phyloP scores from a whole-genome alignment of 2,888 invertebrate species.

The Danaus chrysippus region DNA sequence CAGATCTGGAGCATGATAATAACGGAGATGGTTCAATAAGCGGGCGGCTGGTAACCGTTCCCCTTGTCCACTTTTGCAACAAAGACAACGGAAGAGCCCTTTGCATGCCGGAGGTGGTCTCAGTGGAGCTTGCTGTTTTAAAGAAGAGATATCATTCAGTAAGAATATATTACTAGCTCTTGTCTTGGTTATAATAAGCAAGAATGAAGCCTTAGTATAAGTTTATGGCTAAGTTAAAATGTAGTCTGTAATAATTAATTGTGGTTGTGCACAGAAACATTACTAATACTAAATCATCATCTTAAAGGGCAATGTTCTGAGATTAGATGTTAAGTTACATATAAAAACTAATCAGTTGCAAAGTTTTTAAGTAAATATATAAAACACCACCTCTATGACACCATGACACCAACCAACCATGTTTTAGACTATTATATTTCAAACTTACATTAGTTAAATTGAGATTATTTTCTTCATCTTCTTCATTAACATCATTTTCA shows the following conservation, averaged over 20 bases:
- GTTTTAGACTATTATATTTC: background rate
- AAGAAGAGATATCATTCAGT: constrained; percentile 2
- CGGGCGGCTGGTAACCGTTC: constrained; percentile 61
- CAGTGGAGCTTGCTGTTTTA: constrained; percentile 43
- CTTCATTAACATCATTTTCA: constrained; percentile 44
- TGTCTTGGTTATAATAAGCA: background rate
- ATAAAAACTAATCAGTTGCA: no score
- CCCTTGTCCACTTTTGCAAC: constrained; percentile 62
- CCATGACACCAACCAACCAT: background rate
- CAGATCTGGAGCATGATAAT: constrained; percentile 66
- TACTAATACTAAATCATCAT: no score
- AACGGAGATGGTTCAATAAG: constrained; percentile 74
- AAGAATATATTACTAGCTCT: background rate
- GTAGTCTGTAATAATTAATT: no score
- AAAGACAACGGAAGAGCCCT: constrained; percentile 74
- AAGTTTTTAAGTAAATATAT: no score
- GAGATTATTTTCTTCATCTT: constrained; percentile 50
- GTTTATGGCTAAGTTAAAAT: no score
- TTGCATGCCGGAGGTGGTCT: constrained; percentile 59
- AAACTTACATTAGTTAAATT: constrained; percentile 51
- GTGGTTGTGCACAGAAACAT: no score
- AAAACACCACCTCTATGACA: background rate
- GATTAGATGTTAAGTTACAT: no score
- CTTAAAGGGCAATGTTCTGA: no score
- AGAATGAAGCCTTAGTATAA: no score